Base-by-base conservation (phyloP, 2,797 vertebrate species). In the Neopelma chrysocephalum region DNA sequence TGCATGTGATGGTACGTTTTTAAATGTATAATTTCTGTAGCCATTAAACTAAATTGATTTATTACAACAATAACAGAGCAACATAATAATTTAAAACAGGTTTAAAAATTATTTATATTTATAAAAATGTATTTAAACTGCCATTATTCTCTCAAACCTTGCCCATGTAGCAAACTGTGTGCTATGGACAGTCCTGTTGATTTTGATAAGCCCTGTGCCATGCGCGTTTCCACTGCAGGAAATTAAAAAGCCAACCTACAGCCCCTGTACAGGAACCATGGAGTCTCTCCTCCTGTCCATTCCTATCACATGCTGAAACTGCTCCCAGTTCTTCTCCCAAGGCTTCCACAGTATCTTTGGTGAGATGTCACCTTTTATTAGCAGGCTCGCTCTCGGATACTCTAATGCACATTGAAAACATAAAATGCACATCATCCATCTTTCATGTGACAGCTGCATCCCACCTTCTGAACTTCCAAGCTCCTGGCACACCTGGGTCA, bases 1-100 rank as follows among this genome's bases (percentile, higher is more conserved):
- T 36, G 9, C 34, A 40, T 17, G 4, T 54, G 53, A 78, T 69
- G 31, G 17, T 61, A 47, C 16, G 2, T 77, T 92, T 94, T 40
- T 3, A 73, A 89, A 77, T 4, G 4, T 54, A 16, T 31, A 4
- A 17, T 89, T 82, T 56, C 38, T 36, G 21, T 32, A 58, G 27
- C 27, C 80, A 19, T 81, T 87, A 85, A 80, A 80, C 15, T 58
- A 56, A 90, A 70, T 18, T 34, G 27, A 82, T 85, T 62, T 48
- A 83, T 90, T 87, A 60, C 31, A 76, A 29, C 40, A 87, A 77
- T 80, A 93, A 34, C 25, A 66, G 32, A 90, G 54, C 71, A 82
- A 70, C 51, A 80, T 27, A 58, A 85, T 87, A 53, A 78, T 48
- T 34, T 60, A 73, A 87, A 92, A 51, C 31, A 34, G 19, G 26